phyloP scores from a whole-genome alignment of 2,888 invertebrate genomes.

The Hemithea aestivaria region DNA sequence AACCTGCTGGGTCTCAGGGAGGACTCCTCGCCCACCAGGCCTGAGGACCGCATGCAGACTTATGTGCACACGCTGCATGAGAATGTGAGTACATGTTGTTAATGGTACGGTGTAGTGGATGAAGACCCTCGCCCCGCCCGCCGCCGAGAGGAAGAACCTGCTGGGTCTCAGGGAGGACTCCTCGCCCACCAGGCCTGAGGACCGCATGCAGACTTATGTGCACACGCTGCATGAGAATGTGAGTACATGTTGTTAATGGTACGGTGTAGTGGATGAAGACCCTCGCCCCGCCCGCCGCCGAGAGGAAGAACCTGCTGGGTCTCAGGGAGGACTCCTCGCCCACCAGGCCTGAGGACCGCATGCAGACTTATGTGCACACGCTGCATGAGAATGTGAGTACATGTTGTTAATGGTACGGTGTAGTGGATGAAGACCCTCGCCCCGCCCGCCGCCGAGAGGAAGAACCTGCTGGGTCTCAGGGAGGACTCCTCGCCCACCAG shows the following conservation, averaged over 20 bases:
- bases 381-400: conserved; percentile 82
- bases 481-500: conserved; percentile 78
- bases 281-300: too few relatives aligned
- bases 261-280: too few relatives aligned
- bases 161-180: conserved; percentile 81
- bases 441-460: conserved; percentile 88
- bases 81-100: conserved; percentile 39
- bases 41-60: conserved; percentile 90
- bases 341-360: conserved; percentile 85
- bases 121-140: too few relatives aligned
- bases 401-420: too few relatives aligned
- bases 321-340: conserved; percentile 74
- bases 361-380: conserved; percentile 89
- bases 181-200: conserved; percentile 82
- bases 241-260: too few relatives aligned
- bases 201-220: conserved; percentile 92
- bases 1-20: conserved; percentile 83
- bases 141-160: conserved; percentile 87
- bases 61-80: conserved; percentile 90
- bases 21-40: conserved; percentile 79
- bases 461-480: conserved; percentile 84
- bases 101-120: too few relatives aligned
- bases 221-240: conserved; percentile 85
- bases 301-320: conserved; percentile 87
- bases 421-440: too few relatives aligned